Base-by-base conservation (phyloP, 2,888 invertebrate species). In the Philonicus albiceps region DNA sequence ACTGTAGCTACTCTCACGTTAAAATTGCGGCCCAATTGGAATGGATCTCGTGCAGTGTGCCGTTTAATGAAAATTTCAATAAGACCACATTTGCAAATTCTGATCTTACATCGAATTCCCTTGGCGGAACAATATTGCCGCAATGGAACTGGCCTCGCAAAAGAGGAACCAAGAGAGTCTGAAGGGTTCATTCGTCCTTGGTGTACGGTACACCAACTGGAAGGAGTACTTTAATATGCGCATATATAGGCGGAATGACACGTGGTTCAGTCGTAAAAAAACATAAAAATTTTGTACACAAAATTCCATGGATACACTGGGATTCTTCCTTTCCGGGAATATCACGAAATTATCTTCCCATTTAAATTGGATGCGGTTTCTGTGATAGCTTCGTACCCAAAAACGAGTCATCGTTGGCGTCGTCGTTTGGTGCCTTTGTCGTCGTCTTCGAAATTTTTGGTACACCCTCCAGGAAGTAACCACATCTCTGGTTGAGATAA, bases 231-330 rank as follows among this genome's bases (percentile, higher is more conserved):
- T 85, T 85, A 85, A 85, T 85, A 85, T 85, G 85, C 85, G 74
- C 85, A 85, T 85, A 88, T 88, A 87, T 87, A 87, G 85, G 87
- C 86, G 84, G 85, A 88, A 87, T 85, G 88, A 87, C 88, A 88
- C 87, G 87, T 88, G 87, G 87, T 86, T 78, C 83, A 31, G 73
- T 88, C 88, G 86, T 88, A 87, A 88, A 87, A 74, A 74, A 83
- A 85, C 22, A 87, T 86, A 85, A 78, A 86, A 86, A 84, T 83
- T 55, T 84, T 55, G 34, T 83, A 72, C 83, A 83, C 34, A 64
- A 30, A 72, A 64, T 64, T 64, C 27, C 64, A 27, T 64, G 64
- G 64, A 64, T 83, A 34, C 55, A 64, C 34, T 37, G 34, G 37
- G 37, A 83, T 64, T 34, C 16, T 11, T 83, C 34, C 64, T 83